Conservation (phyloP, 2,888 invertebrate genomes). For the Watsonalla binaria region DNA sequence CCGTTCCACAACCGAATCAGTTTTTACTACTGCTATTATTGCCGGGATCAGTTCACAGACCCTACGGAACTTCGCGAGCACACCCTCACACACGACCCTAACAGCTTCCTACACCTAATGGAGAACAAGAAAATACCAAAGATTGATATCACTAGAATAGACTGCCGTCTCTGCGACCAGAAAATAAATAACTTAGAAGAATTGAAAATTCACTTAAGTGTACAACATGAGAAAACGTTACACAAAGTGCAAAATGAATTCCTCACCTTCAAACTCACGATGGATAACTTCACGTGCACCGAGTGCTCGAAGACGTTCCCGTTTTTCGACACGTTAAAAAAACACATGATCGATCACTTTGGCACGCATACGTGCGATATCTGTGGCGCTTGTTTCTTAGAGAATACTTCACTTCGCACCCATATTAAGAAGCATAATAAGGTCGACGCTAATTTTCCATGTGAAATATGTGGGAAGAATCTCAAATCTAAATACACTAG, state of each 20-base stretch:
- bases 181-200: slow-evolving; percentile 50
- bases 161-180: slow-evolving; percentile 56
- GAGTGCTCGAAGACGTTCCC: slow-evolving; percentile 56
- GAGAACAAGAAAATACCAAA: slow-evolving; percentile 62
- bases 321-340: slow-evolving; percentile 57
- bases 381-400: slow-evolving; percentile 68
- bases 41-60: slow-evolving; percentile 62
- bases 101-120: slow-evolving; percentile 46
- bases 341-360: slow-evolving; percentile 65
- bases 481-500: slow-evolving; percentile 61
- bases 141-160: slow-evolving; percentile 63
- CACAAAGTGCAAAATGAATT: slow-evolving; percentile 55
- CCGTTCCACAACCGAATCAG: slow-evolving; percentile 62
- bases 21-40: slow-evolving; percentile 67
- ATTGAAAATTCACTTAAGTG: slow-evolving; percentile 48
- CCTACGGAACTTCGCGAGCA: slow-evolving; percentile 58
- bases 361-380: slow-evolving; percentile 61
- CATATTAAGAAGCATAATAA: slow-evolving; percentile 65
- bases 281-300: slow-evolving; percentile 52
- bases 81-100: slow-evolving; percentile 55
- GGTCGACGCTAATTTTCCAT: slow-evolving; percentile 67
- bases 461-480: slow-evolving; percentile 68
- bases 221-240: slow-evolving; percentile 34
- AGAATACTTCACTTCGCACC: slow-evolving; percentile 59
- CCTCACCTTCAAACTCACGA: slow-evolving; percentile 50